Base-by-base conservation (phyloP, 2,888 invertebrate species). In the Leptarthrus brevirostris region DNA sequence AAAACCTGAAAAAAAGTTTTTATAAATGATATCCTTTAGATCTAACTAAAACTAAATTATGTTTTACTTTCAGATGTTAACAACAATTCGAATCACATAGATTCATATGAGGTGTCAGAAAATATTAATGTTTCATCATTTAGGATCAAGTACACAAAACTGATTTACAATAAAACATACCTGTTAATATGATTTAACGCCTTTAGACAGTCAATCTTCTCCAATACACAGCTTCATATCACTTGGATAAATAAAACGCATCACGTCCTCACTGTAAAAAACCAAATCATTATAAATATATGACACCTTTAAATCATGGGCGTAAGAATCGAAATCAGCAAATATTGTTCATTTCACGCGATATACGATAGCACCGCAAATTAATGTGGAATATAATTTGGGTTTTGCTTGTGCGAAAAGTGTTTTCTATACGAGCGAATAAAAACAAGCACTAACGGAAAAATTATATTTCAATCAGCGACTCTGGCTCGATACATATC, bases 31-130 rank as follows among this genome's bases (percentile, higher is more conserved):
- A n/a, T n/a, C n/a, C n/a, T n/a, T n/a, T n/a, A n/a, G n/a, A 40
- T 40, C 8, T 8, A 40, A 30, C 30, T 30, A 30, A 30, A n/a
- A 30, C 8, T 30, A 30, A 30, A 40, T 12, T 40, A 8, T 12
- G 12, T 40, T 30, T 40, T 12, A 40, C 40, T 1, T 40, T 64
- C 64, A 64, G 64, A 4, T 54, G 20, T 64, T 61, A 64, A 73
- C 53, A 26, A 64, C 52, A 34, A 16, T 2, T 70, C 34, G 49
- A 75, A 75, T 75, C 75, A 75, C 71, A 49, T 26, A n/a, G 64
- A 61, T 64, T 75, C 75, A 75, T 75, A 71, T 54, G 75, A 75
- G 75, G 70, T 75, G 75, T 75, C 75, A 75, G 75, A 75, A 75
- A 75, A 73, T 61, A 49, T 22, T n/a, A 58, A 20, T 3, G 14